phyloP scores from a whole-genome alignment of 2,888 invertebrate species.

The Charanyca ferruginea region DNA sequence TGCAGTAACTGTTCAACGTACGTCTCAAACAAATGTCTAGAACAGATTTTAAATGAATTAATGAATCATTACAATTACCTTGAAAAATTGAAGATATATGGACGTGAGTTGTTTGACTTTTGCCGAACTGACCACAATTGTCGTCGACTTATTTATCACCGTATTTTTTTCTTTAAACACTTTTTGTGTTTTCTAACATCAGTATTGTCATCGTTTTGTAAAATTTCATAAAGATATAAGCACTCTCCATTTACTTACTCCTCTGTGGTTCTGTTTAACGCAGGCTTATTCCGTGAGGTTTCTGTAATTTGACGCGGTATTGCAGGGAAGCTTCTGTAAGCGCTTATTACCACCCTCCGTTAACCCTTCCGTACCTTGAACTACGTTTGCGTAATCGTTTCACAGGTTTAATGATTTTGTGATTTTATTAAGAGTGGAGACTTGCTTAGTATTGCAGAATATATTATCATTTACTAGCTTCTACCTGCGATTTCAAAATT shows the following conservation, averaged over 20 bases:
- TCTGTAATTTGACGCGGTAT: constrained; percentile 79
- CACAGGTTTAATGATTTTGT: constrained; percentile 70
- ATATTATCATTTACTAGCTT: constrained; percentile 8
- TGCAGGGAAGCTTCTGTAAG: constrained; percentile 70
- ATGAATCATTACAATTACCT: no score
- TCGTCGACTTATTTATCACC: no score
- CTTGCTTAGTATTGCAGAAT: constrained; percentile 5
- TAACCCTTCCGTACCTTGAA: constrained; percentile 81
- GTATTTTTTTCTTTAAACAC: no score
- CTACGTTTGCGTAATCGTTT: constrained; percentile 76
- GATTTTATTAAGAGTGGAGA: constrained; percentile 30
- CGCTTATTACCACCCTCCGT: constrained; percentile 84
- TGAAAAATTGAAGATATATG: no score
- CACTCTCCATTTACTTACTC: constrained; percentile 5
- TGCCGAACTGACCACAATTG: no score
- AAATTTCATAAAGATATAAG: background rate
- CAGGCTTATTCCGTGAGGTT: constrained; percentile 79
- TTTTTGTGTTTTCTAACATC: no score
- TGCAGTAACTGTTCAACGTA: no score
- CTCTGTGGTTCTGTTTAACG: constrained; percentile 62
- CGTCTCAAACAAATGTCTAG: no score
- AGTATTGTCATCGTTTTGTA: no score
- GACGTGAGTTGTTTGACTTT: no score
- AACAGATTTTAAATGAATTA: no score
- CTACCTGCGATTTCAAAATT: no score